These are phyloP conservation scores for Peromyscus attwateri DNA, from an alignment of 2,797 vertebrate genomes.

Conservation along the genomic window DNA sequence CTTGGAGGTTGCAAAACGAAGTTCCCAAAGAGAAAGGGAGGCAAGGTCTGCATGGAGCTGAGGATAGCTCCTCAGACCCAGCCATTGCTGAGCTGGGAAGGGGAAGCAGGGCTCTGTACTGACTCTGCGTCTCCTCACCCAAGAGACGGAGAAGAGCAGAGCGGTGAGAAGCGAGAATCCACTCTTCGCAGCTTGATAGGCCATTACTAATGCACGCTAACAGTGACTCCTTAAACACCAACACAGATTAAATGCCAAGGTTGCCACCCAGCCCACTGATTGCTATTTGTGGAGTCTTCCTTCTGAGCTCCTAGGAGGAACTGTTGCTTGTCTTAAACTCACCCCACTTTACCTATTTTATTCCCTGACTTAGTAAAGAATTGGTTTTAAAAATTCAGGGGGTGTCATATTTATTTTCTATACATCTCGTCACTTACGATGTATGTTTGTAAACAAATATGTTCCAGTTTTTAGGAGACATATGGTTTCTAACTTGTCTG, in stretches of 20 bases:
- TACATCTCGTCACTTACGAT: slow-evolving; percentile 77
- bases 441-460: slow-evolving; percentile 86
- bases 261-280: not conserved
- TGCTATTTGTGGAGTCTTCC: not conserved
- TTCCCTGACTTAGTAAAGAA: slow-evolving; percentile 63
- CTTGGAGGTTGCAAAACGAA: not conserved
- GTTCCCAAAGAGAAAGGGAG: not conserved
- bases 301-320: not conserved
- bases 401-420: slow-evolving; percentile 82
- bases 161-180: not conserved
- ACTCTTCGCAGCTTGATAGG: not conserved
- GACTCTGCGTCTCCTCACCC: not conserved
- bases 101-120: too few relatives aligned
- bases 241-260: not conserved
- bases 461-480: slow-evolving; percentile 78
- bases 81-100: not conserved
- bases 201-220: not conserved
- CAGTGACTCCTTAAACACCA: not conserved
- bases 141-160: not conserved
- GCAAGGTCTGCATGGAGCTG: not conserved
- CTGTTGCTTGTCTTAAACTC: slow-evolving; percentile 26
- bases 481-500: slow-evolving; percentile 81
- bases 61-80: not conserved
- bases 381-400: slow-evolving; percentile 74
- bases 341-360: slow-evolving; percentile 27